Evolutionary conservation across 2,888 invertebrate species (phyloP), one percentile per base, ranked within the genome.

Genomic region (Lacanobia wlatinum): DNA sequence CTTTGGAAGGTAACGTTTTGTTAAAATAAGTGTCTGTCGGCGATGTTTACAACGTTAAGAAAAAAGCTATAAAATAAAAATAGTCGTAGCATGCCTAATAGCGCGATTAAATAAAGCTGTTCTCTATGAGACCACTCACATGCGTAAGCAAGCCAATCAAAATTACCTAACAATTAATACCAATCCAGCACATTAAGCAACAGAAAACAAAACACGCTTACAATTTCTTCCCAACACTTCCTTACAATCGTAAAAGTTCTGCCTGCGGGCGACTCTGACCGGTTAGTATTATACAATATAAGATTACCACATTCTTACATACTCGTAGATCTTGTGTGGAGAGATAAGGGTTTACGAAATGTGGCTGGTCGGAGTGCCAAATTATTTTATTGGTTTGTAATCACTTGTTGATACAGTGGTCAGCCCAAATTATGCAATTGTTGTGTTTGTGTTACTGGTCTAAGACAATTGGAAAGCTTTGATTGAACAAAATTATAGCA

Each of bases 181-280:
- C 52, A 60, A 58, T 61, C 50, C 48, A 63, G 56, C 56, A 63
- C 43, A 76, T 55, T 68, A 58, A 65, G 80, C 58, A 82, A 85
- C 48, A 58, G 52, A 74, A 58, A 76, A 76, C 75, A 78, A 72
- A 74, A 78, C 78, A 73, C 48, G 69, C 34, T 65, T n/a, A 80
- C 60, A 76, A 75, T 73, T 76, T 82, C 85, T 85, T 84, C 80
- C 70, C 70, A 69, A 66, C 76, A 79, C 77, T 85, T 84, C 71
- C 82, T 74, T 61, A 70, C 82, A 73, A 76, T 70, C 82, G 82
- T 78, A 84, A 84, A 77, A 81, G 76, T 76, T 58, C 18, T 61
- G 67, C 74, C 82, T 53, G 73, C 61, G 21, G 68, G 74, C 75
- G 34, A 52, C 23, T 50, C 65, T 71, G 76, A 76, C 84, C 84